Evolutionary conservation across 2,797 vertebrate species (phyloP), one percentile per base, ranked within the genome.

Genomic region (Cryptoprocta ferox): DNA sequence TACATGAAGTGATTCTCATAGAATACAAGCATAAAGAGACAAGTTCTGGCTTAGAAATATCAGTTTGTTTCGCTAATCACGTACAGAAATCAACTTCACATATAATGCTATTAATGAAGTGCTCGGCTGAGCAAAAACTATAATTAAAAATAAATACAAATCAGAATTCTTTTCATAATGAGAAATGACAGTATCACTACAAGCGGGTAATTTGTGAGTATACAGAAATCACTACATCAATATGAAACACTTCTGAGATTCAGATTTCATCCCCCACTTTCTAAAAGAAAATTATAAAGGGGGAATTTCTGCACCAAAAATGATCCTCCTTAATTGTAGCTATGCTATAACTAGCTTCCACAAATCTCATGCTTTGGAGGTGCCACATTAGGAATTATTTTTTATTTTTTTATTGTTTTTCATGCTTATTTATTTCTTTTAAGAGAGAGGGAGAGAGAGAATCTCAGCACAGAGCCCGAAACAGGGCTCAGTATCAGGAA

Each of bases 101-200:
- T 95, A 56, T 80, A 97, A 94, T 96, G 81, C 76, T 98, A 98
- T 98, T 98, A 98, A 98, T 97, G 91, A 98, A 97, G 94, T 96
- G 88, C 76, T 98, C 92, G 89, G 94, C 14, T 98, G 70, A 98
- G 95, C 97, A 98, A 98, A 98, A 98, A 94, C 88, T 95, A 61
- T 98, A 98, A 98, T 98, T 98, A 98, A 98, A 98, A 98, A 95
- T 97, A 98, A 98, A 98, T 97, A 98, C 12, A 97, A 98, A 97
- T 94, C 53, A 92, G 98, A 96, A 97, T 97, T 97, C 48, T 98
- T 97, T 97, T 96, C 96, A 73, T 91, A 98, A 96, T 98, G 84
- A 98, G 85, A 98, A 98, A 97, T 94, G 82, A 93, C 89, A 97
- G 53, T 82, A 93, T 96, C 82, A 96, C 21, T 88, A 93, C 68